Evolutionary conservation across 2,113 vertebrate genomes (phyloP).

Genomic region (Siphamia tubifer): DNA sequence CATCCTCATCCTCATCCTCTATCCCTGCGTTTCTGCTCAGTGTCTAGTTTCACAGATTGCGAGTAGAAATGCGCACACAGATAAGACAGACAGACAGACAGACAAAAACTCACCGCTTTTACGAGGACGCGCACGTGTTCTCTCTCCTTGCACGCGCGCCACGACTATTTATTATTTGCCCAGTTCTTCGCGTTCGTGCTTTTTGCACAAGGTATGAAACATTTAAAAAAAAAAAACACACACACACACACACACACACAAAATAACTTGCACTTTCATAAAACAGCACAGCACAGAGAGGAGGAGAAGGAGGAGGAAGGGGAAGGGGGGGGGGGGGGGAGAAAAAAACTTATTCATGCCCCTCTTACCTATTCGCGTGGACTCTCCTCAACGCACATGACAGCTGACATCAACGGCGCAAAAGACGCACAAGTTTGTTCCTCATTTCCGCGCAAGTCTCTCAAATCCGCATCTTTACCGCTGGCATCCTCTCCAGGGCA

Average conservation of each 20-base stretch:
- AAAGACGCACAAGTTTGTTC: slow-evolving; percentile 24
- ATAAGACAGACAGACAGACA: neutral
- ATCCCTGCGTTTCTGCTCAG: neutral
- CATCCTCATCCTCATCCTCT: rapidly evolving
- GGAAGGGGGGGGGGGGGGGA: too few relatives aligned
- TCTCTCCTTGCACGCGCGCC: neutral
- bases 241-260: slow-evolving; percentile 16
- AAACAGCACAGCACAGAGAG: neutral
- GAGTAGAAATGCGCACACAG: neutral
- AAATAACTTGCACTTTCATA: slow-evolving; percentile 22
- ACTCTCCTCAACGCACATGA: neutral
- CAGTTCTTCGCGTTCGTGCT: neutral
- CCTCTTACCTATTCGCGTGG: slow-evolving; percentile 57
- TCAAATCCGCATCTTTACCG: slow-evolving; percentile 4
- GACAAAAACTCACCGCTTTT: neutral
- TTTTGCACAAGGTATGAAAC: too few relatives aligned
- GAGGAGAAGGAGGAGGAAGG: too few relatives aligned
- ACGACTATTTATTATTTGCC: neutral
- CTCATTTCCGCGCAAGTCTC: slow-evolving; percentile 11
- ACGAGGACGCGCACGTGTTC: neutral
- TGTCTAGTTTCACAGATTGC: neutral
- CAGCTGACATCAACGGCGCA: neutral
- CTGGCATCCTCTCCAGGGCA: slow-evolving; percentile 52
- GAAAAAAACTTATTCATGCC: slow-evolving; percentile 25
- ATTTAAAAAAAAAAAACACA: too few relatives aligned